These are phyloP conservation scores for Acomys russatus DNA, from an alignment of 2,797 vertebrate species.

Conservation along the genomic window DNA sequence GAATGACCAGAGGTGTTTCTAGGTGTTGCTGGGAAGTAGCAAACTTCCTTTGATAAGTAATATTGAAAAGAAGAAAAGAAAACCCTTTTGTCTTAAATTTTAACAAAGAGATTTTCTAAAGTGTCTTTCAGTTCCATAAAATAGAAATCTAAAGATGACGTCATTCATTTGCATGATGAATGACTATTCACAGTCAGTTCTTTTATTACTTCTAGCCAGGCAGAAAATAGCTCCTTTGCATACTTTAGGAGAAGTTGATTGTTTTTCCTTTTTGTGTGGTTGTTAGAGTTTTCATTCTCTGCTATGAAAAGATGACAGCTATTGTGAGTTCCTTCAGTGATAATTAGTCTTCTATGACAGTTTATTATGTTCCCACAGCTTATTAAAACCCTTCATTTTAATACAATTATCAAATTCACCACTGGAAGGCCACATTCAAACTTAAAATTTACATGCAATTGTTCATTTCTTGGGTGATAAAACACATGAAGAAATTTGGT, in stretches of 20 bases:
- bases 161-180: slow-evolving; percentile 87
- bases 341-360: slow-evolving; percentile 88
- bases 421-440: slow-evolving; percentile 78
- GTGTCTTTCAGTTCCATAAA: slow-evolving; percentile 81
- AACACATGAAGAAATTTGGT: slow-evolving; percentile 11
- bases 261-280: slow-evolving; percentile 81
- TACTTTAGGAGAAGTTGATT: slow-evolving; percentile 83
- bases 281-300: slow-evolving; percentile 82
- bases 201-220: slow-evolving; percentile 86
- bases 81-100: slow-evolving; percentile 70
- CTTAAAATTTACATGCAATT: slow-evolving; percentile 73
- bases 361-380: slow-evolving; percentile 85
- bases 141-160: slow-evolving; percentile 84
- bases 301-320: slow-evolving; percentile 85
- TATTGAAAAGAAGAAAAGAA: slow-evolving; percentile 42
- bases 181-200: slow-evolving; percentile 85
- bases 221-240: slow-evolving; percentile 86
- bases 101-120: slow-evolving; percentile 82
- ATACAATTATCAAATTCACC: slow-evolving; percentile 85
- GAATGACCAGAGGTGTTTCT: slow-evolving; percentile 70
- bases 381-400: slow-evolving; percentile 86
- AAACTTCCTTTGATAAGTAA: slow-evolving; percentile 59
- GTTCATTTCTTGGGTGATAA: slow-evolving; percentile 71
- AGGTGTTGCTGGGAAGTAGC: slow-evolving; percentile 65
- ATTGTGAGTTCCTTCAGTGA: slow-evolving; percentile 84